Evolutionary conservation across 1,140 invertebrate genomes (phyloP).

Genomic region (Aphelinus certus): DNA sequence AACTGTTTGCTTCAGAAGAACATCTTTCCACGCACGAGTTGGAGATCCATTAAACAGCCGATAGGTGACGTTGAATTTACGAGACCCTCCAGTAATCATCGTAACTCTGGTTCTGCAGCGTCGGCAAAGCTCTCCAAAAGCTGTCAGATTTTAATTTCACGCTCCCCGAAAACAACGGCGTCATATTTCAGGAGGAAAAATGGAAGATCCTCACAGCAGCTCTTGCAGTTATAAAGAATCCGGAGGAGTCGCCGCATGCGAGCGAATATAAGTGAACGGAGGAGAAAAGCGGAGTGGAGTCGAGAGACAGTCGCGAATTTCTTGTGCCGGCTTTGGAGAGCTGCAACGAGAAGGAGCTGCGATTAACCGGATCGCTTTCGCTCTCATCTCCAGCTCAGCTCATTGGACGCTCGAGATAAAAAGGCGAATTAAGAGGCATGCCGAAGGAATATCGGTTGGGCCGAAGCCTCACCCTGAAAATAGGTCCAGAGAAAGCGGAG

Average conservation of each 20-base stretch:
- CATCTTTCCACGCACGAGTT: too few species aligned
- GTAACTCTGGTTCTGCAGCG: too few species aligned
- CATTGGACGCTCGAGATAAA: slow-evolving; percentile 47
- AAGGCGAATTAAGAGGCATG: slow-evolving; percentile 49
- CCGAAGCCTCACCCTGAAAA: slow-evolving; percentile 34
- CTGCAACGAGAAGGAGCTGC: slow-evolving; percentile 22
- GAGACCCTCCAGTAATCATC: too few species aligned
- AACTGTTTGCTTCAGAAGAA: too few species aligned
- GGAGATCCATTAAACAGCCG: too few species aligned
- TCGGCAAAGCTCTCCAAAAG: background rate
- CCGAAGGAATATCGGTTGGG: slow-evolving; percentile 42
- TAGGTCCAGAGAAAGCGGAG: slow-evolving; percentile 32
- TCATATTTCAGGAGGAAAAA: slow-evolving; percentile 27
- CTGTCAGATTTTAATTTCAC: slow-evolving; percentile 33
- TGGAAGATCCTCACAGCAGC: background rate
- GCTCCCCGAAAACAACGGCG: slow-evolving; percentile 5
- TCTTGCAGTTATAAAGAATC: background rate
- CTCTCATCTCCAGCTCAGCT: slow-evolving; percentile 6
- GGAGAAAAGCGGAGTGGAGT: background rate
- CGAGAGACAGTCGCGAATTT: background rate
- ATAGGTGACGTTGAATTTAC: too few species aligned
- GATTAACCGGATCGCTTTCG: slow-evolving; percentile 35
- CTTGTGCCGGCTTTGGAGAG: background rate
- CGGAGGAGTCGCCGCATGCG: too few species aligned
- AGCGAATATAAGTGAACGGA: too few species aligned